Base-by-base conservation (phyloP, 2,797 vertebrate genomes). In the Pangasius sanitwongsei region DNA sequence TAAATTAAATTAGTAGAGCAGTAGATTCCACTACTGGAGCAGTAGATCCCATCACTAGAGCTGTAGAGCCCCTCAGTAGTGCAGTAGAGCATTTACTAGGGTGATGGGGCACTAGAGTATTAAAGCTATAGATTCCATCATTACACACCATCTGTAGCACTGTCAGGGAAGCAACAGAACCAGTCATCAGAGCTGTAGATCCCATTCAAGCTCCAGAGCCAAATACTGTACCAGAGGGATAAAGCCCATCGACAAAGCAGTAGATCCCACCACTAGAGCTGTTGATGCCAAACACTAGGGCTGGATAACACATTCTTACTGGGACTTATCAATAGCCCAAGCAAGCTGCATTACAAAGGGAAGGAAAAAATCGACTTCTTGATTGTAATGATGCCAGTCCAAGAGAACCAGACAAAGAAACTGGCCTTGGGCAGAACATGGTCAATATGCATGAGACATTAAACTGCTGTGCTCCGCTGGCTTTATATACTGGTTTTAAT, bases 401-500 rank as follows among this genome's bases (percentile, higher is more conserved):
- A 75, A 61, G 83, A 83, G 34, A 41, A 78, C 34, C 81, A 69
- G 72, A 85, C 86, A 74, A 55, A 69, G 70, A 50, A 81, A 77
- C 37, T 83, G 78, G 81, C 86, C 89, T 84, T 53, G 20, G 89
- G 89, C 80, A 50, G 28, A 77, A 84, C 53, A 53, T 98, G 98
- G 98, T 99, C 98, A 99, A 98, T 98, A 99, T 98, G 98, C 97
- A 99, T 97, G 96, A 97, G 96, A 97, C 97, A 97, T 98, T 98
- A 98, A 98, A 97, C 97, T 97, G 97, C 97, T 98, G 97, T 97
- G 98, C 97, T 98, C 97, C 95, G 95, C 97, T 96, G 97, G 97
- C 97, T 99, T 98, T 97, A 97, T 98, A 98, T 98, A 97, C 98
- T 98, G 98, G 97, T 98, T 98, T 98, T 99, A 98, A 99, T 99